Evolutionary conservation across 2,888 invertebrate genomes (phyloP), one percentile per base, ranked within the genome.

Genomic region (Callyntrura guangdongensis): DNA sequence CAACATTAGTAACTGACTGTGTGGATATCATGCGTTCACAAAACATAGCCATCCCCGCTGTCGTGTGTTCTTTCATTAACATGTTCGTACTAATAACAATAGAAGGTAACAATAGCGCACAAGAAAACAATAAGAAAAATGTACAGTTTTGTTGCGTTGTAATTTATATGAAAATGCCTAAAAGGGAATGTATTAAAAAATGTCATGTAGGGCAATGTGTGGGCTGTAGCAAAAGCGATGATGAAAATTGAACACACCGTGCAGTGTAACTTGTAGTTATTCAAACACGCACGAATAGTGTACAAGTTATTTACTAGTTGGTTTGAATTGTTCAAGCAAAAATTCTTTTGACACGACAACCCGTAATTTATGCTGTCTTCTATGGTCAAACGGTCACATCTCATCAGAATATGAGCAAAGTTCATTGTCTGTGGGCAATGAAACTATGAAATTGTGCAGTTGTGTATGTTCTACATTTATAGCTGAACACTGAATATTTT

Each of bases 401-500:
- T 22, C 81, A 81, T 79, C 27, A 67, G 47, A 83, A 67, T 47
- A 82, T 67, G 79, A 88, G 59, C 81, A 88, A 88, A 88, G 87
- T 88, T 88, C 87, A 88, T 22, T 82, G 87, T 88, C 87, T 88
- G 67, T 88, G 27, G 87, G 87, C 87, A 69, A 88, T 88, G 81
- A 69, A 87, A 56, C 45, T 64, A 64, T 72, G 79, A 47, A 49
- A 17, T 17, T 20, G 20, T 20, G 49, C 17, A 17, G 49, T 74
- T 45, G 72, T 74, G 5, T 53, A 53, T 12, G 36, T 69, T 14
- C 36, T 36, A 45, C 17, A 45, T 69, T 69, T 69, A 36, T 36
- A 36, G 36, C 6, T 36, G 6, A 36, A 36, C 45, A 69, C 12
- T 69, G 9, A 1, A 25, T 25, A 25, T 69, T 27, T 69, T 69